phyloP scores from a whole-genome alignment of 2,113 vertebrate genomes.

The Hypanus sabinus region DNA sequence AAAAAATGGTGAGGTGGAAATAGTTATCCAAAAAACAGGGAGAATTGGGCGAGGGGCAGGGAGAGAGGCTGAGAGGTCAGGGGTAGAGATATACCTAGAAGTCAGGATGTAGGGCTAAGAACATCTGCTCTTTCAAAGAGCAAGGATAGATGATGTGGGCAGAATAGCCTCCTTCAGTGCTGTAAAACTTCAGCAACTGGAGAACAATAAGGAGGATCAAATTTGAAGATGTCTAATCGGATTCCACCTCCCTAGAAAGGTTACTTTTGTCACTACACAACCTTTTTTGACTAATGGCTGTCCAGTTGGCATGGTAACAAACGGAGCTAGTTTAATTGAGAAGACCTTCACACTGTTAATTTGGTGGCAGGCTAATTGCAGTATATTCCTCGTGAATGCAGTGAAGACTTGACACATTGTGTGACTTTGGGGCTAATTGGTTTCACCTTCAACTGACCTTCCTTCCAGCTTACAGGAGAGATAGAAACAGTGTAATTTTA shows the following conservation, averaged over 20 bases:
- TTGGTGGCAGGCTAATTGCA: not conserved
- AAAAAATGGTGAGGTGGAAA: not conserved
- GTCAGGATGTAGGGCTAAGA: too few species aligned
- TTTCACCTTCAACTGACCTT: not conserved
- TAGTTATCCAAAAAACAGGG: not conserved
- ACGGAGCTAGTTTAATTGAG: not conserved
- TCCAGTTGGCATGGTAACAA: not conserved
- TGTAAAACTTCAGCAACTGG: too few species aligned
- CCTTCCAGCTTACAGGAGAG: not conserved
- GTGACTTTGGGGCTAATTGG: not conserved
- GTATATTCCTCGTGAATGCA: not conserved
- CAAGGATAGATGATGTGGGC: too few species aligned
- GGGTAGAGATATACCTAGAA: not conserved
- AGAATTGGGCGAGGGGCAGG: not conserved
- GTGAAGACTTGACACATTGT: not conserved
- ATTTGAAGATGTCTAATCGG: not conserved
- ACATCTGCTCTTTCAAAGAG: too few species aligned
- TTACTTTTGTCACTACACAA: not conserved
- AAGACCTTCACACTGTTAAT: conserved; percentile 1
- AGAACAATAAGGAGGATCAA: not conserved
- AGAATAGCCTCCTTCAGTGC: too few species aligned
- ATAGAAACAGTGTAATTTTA: not conserved
- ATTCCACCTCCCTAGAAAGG: not conserved
- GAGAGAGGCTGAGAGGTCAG: not conserved
- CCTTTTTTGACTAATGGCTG: not conserved